Conservation (phyloP, 2,797 vertebrate genomes). For the Sebastes goodei region DNA sequence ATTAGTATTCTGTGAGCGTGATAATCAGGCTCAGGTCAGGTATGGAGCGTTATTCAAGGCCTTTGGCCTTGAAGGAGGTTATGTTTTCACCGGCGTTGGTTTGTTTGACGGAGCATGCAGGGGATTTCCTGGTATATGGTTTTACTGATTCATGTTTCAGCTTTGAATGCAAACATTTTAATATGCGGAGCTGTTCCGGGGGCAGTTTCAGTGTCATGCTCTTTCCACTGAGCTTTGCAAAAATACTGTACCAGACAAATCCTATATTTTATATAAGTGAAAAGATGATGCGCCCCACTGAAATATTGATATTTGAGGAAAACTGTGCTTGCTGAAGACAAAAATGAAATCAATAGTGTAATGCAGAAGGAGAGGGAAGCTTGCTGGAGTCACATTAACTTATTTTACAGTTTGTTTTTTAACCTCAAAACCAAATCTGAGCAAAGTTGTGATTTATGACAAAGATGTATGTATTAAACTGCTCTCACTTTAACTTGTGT, state of each 20-base stretch:
- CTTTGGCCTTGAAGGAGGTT: no score
- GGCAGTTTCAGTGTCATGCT: background rate
- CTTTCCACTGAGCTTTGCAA: background rate
- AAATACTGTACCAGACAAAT: background rate
- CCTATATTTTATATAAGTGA: background rate
- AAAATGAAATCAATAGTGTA: background rate
- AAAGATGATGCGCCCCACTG: background rate
- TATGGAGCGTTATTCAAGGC: no score
- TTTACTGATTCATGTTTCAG: background rate
- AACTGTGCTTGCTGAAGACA: background rate
- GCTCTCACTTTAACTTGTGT: background rate
- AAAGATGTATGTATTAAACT: background rate
- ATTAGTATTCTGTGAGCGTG: background rate
- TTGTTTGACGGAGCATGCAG: background rate
- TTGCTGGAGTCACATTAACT: background rate
- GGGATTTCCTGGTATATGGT: background rate
- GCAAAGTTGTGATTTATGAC: background rate
- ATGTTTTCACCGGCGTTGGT: no score
- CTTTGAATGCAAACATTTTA: background rate
- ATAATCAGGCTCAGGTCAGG: background rate
- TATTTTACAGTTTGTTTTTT: background rate
- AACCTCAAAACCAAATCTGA: background rate
- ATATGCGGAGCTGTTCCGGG: background rate
- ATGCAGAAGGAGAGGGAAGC: background rate
- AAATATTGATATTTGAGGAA: background rate